Percentiles rank a stretch among this genome's conserved stretches.
These are phyloP conservation scores for Zeus faber DNA, from an alignment of 2,113 vertebrate genomes.

Conservation along the genomic window DNA sequence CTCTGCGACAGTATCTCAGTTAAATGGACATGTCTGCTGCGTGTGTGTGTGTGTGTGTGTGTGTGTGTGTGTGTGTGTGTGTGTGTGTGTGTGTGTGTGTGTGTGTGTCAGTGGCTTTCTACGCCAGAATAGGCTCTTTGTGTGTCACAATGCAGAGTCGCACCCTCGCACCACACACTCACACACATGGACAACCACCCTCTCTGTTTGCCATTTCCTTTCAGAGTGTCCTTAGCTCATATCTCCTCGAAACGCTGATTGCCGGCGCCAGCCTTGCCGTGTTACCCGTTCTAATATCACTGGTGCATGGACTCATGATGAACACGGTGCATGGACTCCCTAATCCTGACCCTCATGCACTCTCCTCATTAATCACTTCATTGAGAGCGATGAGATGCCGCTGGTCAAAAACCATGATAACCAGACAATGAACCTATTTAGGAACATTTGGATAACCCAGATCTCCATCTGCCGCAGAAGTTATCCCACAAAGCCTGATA, in stretches of 20 bases:
- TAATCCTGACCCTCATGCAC: not conserved
- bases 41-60: conserved; percentile 18
- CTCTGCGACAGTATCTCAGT: conserved; percentile 50
- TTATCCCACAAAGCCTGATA: conserved; percentile 31
- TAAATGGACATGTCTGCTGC: conserved; percentile 35
- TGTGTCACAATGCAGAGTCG: conserved; percentile 46
- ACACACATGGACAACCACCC: conserved; percentile 19
- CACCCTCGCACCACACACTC: conserved; percentile 49
- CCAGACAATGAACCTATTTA: not conserved
- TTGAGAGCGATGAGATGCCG: not conserved
- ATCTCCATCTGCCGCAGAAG: conserved; percentile 15
- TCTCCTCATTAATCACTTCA: too few relatives aligned
- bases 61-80: conserved; percentile 18
- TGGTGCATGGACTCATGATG: too few relatives aligned
- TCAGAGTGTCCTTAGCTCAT: conserved; percentile 31
- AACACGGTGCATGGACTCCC: not conserved
- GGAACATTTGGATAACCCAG: not conserved
- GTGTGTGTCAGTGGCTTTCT: conserved; percentile 12
- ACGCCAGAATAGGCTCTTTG: conserved; percentile 63
- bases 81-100: not conserved
- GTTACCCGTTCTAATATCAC: too few relatives aligned
- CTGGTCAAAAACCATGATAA: conserved; percentile 2
- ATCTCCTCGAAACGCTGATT: conserved; percentile 11
- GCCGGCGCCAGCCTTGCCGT: not conserved
- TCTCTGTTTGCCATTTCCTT: conserved; percentile 52